A percentile compares a stretch with the other conserved stretches of the same genome.
phyloP scores from a whole-genome alignment of 2,888 invertebrate species.

The Anaspis maculata region DNA sequence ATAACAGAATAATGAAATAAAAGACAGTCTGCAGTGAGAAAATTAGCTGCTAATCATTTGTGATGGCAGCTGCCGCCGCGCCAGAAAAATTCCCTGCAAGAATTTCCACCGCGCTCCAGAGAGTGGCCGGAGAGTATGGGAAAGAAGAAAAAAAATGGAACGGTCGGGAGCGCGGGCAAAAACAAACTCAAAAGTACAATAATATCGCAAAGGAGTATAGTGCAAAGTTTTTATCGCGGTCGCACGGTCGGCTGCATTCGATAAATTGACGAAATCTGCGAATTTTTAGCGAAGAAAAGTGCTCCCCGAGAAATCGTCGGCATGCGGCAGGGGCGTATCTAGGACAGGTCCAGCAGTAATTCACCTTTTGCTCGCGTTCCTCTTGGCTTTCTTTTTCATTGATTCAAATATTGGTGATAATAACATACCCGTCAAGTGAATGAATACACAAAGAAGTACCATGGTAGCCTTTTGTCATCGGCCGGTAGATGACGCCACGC shows the following conservation, averaged over 20 bases:
- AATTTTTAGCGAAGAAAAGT: conserved; percentile 26
- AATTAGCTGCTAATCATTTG: conserved; percentile 39
- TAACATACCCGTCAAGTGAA: no score
- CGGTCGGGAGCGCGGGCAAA: no score
- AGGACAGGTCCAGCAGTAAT: no score
- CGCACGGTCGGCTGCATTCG: conserved; percentile 15
- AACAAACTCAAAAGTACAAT: neutral
- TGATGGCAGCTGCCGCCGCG: conserved; percentile 28
- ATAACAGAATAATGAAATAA: conserved; percentile 37
- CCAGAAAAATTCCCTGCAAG: conserved; percentile 4
- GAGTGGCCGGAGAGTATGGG: neutral
- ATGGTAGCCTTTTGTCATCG: no score
- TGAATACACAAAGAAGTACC: no score
- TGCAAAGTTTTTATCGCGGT: conserved; percentile 3
- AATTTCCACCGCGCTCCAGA: no score
- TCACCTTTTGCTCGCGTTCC: no score
- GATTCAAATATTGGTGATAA: no score
- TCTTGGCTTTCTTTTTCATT: no score
- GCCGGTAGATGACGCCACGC: no score
- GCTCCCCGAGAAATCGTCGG: conserved; percentile 20
- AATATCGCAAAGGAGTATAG: neutral
- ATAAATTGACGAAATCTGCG: conserved; percentile 26
- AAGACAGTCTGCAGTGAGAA: conserved; percentile 33
- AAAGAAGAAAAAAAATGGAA: neutral
- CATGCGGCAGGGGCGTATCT: no score